phyloP scores from a whole-genome alignment of 2,888 invertebrate species.

The Morpho helenor region DNA sequence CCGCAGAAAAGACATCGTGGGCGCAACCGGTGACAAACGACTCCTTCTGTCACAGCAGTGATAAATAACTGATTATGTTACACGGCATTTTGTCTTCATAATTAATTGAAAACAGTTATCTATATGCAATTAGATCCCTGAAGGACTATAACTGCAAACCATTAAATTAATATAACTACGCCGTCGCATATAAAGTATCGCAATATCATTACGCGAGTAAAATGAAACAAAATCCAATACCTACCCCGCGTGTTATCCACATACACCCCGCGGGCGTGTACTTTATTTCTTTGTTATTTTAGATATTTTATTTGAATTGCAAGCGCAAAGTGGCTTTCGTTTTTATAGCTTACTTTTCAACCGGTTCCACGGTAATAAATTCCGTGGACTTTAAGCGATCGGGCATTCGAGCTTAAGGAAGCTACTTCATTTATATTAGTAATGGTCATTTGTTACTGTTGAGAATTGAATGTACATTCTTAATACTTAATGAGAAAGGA shows the following conservation, averaged over 20 bases:
- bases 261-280: conserved; percentile 51
- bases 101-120: conserved; percentile 72
- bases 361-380: conserved; percentile 59
- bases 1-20: conserved; percentile 62
- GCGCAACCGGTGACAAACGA: conserved; percentile 75
- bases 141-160: conserved; percentile 45
- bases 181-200: conserved; percentile 46
- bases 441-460: conserved; percentile 58
- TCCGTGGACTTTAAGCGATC: conserved; percentile 52
- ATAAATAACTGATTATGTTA: conserved; percentile 78
- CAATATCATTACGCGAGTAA: conserved; percentile 48
- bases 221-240: conserved; percentile 55
- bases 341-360: conserved; percentile 65
- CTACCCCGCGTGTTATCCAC: conserved; percentile 49
- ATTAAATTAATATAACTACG: conserved; percentile 46
- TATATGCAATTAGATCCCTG: conserved; percentile 47
- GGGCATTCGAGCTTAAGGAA: conserved; percentile 47
- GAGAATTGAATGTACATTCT: conserved; percentile 40
- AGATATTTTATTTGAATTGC: conserved; percentile 49
- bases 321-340: conserved; percentile 59
- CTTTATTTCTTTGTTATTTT: conserved; percentile 65
- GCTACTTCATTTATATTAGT: conserved; percentile 57
- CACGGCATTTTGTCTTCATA: conserved; percentile 71
- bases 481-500: conserved; percentile 35
- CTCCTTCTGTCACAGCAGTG: conserved; percentile 67